Conservation (phyloP, 1,140 invertebrate species). For the Drosophila sucinea region DNA sequence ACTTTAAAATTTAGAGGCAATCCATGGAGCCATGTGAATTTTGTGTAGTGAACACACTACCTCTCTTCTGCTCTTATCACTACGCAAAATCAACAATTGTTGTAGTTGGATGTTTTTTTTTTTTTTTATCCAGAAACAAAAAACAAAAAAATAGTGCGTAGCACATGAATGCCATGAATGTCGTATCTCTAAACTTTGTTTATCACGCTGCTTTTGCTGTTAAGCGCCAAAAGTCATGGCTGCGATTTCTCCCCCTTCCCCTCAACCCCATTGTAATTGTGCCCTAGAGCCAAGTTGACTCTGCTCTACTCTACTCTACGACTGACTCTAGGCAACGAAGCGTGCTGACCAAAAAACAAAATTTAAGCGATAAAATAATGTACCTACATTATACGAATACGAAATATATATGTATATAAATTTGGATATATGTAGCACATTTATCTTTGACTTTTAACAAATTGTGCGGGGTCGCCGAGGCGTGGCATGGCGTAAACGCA, state of each 20-base stretch:
- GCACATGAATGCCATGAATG: slow-evolving; percentile 5
- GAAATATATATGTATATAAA: slow-evolving; percentile 15
- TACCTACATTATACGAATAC: slow-evolving; percentile 14
- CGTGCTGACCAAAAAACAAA: slow-evolving; percentile 67
- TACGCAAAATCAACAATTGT: slow-evolving; percentile 42
- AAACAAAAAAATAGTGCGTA: slow-evolving; percentile 30
- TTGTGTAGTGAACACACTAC: not conserved
- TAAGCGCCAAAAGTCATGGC: slow-evolving; percentile 1
- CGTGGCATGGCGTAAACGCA: slow-evolving; percentile 45
- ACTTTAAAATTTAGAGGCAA: not conserved
- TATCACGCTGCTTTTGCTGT: not conserved
- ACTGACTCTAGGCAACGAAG: slow-evolving; percentile 17
- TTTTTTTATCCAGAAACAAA: slow-evolving; percentile 17
- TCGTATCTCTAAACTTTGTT: slow-evolving; percentile 4
- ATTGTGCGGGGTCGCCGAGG: slow-evolving; percentile 1
- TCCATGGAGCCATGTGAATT: not conserved
- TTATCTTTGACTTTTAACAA: slow-evolving; percentile 12
- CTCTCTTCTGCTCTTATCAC: slow-evolving; percentile 28
- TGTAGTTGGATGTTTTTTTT: slow-evolving; percentile 7
- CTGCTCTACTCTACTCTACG: not conserved
- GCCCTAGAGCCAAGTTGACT: not conserved
- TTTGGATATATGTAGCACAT: slow-evolving; percentile 18
- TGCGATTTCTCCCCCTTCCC: not conserved
- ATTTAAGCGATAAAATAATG: slow-evolving; percentile 12
- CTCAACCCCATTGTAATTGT: no score